Conservation (phyloP, 2,113 vertebrate species). For the Phrynocephalus versicolor region DNA sequence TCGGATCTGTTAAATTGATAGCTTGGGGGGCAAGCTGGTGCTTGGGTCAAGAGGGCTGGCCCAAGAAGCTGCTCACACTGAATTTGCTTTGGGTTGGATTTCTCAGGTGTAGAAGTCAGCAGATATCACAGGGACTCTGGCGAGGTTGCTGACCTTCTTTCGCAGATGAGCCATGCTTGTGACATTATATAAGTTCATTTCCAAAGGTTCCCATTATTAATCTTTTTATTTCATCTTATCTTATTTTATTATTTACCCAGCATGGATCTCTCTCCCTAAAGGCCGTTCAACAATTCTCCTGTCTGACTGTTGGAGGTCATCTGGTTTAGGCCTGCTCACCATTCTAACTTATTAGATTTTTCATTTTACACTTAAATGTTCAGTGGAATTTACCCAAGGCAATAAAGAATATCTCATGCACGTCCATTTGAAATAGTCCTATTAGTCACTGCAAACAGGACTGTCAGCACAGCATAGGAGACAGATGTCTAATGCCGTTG, state of each 20-base stretch:
- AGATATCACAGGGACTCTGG: not conserved
- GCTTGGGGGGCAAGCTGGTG: not conserved
- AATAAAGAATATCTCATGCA: constrained; percentile 26
- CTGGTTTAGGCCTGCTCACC: constrained; percentile 1
- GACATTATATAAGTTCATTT: not conserved
- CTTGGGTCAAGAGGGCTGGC: not conserved
- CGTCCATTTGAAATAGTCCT: constrained; percentile 29
- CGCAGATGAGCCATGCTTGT: too few species aligned
- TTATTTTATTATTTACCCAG: not conserved
- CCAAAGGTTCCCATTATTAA: not conserved
- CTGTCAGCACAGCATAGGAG: constrained; percentile 26
- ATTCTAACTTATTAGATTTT: constrained; percentile 10
- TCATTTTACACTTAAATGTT: constrained; percentile 18
- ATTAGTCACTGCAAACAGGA: constrained; percentile 39
- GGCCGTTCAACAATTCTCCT: not conserved
- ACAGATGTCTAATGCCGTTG: constrained; percentile 26
- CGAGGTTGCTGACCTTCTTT: too few species aligned
- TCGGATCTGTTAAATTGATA: too few species aligned
- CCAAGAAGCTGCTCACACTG: not conserved
- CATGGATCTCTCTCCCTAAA: not conserved
- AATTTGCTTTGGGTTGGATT: not conserved
- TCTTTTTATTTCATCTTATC: not conserved
- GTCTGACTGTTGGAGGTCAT: not conserved
- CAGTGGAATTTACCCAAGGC: constrained; percentile 28
- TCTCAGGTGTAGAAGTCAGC: not conserved